Percentiles rank a stretch among this genome's conserved stretches.
phyloP scores from a whole-genome alignment of 1,140 invertebrate species.

The Cydia splendana region DNA sequence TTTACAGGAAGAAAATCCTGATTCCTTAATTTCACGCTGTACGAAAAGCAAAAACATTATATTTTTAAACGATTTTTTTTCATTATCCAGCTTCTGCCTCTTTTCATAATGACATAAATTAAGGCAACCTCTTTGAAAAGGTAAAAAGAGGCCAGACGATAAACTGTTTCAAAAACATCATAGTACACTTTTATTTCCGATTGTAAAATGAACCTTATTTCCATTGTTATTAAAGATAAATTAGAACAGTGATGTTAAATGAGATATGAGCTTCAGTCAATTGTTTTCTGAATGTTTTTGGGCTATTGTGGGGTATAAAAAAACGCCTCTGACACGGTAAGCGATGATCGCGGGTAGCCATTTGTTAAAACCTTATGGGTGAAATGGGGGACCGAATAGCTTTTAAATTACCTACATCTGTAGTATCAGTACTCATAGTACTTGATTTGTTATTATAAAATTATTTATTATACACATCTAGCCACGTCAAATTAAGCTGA shows the following conservation, averaged over 20 bases:
- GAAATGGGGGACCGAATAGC: not conserved
- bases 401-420: not conserved
- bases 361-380: not conserved
- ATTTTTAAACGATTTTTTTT: conserved; percentile 20
- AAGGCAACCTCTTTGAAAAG: conserved; percentile 31
- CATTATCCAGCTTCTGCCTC: conserved; percentile 20
- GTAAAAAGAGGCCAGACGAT: not conserved
- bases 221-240: not conserved
- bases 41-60: conserved; percentile 1
- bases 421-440: too few species aligned
- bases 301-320: conserved; percentile 23
- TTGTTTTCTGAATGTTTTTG: not conserved
- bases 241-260: not conserved
- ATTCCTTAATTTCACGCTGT: conserved; percentile 4
- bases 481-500: too few species aligned
- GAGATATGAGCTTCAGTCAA: not conserved
- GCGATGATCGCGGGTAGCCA: conserved; percentile 23
- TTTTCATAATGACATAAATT: conserved; percentile 33
- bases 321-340: conserved; percentile 23
- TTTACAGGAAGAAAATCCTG: not conserved
- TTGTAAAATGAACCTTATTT: not conserved
- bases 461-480: too few species aligned
- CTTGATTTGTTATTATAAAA: too few species aligned
- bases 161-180: not conserved
- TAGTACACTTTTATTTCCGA: not conserved